A percentile compares a stretch with the other conserved stretches of the same genome.
Conservation (phyloP, 2,888 invertebrate genomes). For the Mesochorus sp. region DNA sequence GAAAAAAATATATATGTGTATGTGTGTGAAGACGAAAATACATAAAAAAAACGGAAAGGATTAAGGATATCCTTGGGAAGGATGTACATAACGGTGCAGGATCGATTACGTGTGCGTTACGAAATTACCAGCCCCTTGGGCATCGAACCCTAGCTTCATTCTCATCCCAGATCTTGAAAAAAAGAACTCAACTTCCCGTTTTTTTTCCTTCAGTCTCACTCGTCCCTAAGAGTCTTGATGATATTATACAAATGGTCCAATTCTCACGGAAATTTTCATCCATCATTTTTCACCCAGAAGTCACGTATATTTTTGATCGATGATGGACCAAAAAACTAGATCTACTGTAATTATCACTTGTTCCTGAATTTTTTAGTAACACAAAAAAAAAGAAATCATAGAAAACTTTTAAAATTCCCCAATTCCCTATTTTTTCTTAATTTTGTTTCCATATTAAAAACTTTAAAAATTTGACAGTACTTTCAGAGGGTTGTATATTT, state of each 20-base stretch:
- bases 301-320: constrained; percentile 48
- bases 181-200: constrained; percentile 49
- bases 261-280: constrained; percentile 59
- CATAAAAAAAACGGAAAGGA: constrained; percentile 71
- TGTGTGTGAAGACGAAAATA: constrained; percentile 59
- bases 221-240: no score
- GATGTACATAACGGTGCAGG: constrained; percentile 63
- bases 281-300: constrained; percentile 33
- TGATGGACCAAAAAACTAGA: constrained; percentile 7
- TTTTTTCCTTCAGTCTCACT: constrained; percentile 7
- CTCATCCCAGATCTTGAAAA: constrained; percentile 57
- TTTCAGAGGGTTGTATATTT: no score
- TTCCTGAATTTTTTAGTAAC: constrained; percentile 1
- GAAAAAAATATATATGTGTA: constrained; percentile 66
- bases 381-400: no score
- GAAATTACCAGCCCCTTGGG: constrained; percentile 76
- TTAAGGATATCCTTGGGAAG: constrained; percentile 68
- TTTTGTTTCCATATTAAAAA: no score
- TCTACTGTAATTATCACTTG: background rate
- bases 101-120: constrained; percentile 74
- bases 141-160: background rate
- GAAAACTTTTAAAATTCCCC: no score
- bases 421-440: no score
- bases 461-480: no score
- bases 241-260: no score